A percentile compares a stretch with the other conserved stretches of the same genome.
Conservation (phyloP, 1,140 invertebrate genomes). For the Drosophila tristis region DNA sequence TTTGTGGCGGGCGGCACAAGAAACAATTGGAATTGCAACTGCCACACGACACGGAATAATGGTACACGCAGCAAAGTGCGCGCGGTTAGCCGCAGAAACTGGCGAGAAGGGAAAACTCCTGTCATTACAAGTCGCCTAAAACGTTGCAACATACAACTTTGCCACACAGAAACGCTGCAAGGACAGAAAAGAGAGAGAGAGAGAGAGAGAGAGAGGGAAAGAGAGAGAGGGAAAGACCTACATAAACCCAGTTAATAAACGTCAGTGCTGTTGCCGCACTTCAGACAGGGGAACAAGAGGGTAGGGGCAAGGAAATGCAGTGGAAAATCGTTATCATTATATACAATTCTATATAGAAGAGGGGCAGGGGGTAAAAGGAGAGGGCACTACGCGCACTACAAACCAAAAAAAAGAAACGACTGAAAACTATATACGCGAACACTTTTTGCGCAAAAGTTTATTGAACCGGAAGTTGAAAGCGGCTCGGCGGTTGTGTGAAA, state of each 20-base stretch:
- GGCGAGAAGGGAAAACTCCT: neutral
- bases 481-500: conserved; percentile 52
- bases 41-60: conserved; percentile 32
- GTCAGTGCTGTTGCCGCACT: conserved; percentile 53
- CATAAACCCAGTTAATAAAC: conserved; percentile 65
- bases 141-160: conserved; percentile 25
- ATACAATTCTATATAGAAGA: conserved; percentile 35
- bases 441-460: conserved; percentile 72
- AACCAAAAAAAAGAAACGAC: conserved; percentile 17
- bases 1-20: neutral
- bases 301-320: conserved; percentile 56
- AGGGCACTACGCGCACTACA: conserved; percentile 2
- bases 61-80: conserved; percentile 22
- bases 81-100: conserved; percentile 17
- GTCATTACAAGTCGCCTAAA: conserved; percentile 26
- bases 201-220: conserved; percentile 1
- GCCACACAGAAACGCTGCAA: conserved; percentile 9
- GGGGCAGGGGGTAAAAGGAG: neutral
- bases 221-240: neutral
- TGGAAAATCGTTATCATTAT: conserved; percentile 73
- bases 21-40: conserved; percentile 15
- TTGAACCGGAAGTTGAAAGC: conserved; percentile 74
- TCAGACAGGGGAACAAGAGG: conserved; percentile 24
- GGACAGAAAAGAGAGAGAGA: conserved; percentile 2
- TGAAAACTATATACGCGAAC: conserved; percentile 62